A percentile compares a stretch with the other conserved stretches of the same genome.
Evolutionary conservation across 2,888 invertebrate genomes (phyloP).

Genomic region (Ophion slaviceki): DNA sequence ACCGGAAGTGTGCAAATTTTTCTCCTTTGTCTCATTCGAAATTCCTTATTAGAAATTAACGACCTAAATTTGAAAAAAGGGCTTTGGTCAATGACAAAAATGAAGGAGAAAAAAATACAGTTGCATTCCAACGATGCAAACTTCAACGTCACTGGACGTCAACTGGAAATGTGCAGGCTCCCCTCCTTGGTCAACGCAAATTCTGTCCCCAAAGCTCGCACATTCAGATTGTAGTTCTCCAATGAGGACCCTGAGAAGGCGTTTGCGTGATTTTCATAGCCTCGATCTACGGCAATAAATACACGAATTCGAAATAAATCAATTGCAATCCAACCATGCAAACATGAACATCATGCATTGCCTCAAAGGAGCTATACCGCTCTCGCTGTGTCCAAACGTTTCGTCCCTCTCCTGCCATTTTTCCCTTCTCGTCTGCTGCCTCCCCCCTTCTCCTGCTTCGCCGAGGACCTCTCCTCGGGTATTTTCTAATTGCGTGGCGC

Average conservation of each 20-base stretch:
- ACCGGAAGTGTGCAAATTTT: too few relatives aligned
- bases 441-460: conserved; percentile 13
- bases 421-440: conserved; percentile 37
- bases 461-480: conserved; percentile 68
- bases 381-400: conserved; percentile 59
- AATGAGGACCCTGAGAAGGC: too few relatives aligned
- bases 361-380: conserved; percentile 40
- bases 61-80: too few relatives aligned
- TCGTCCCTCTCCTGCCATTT: conserved; percentile 26
- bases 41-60: too few relatives aligned
- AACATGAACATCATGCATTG: conserved; percentile 24
- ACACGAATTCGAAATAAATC: neutral
- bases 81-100: too few relatives aligned
- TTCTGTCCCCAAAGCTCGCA: too few relatives aligned
- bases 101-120: too few relatives aligned
- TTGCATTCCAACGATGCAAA: conserved; percentile 33
- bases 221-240: too few relatives aligned
- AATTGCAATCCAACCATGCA: conserved; percentile 29
- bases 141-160: conserved; percentile 34
- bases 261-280: neutral
- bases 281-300: neutral
- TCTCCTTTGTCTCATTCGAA: too few relatives aligned
- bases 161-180: too few relatives aligned
- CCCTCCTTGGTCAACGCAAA: too few relatives aligned
- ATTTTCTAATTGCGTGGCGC: conserved; percentile 79